Conservation (phyloP, 2,888 invertebrate genomes). For the Itoplectis maculator region DNA sequence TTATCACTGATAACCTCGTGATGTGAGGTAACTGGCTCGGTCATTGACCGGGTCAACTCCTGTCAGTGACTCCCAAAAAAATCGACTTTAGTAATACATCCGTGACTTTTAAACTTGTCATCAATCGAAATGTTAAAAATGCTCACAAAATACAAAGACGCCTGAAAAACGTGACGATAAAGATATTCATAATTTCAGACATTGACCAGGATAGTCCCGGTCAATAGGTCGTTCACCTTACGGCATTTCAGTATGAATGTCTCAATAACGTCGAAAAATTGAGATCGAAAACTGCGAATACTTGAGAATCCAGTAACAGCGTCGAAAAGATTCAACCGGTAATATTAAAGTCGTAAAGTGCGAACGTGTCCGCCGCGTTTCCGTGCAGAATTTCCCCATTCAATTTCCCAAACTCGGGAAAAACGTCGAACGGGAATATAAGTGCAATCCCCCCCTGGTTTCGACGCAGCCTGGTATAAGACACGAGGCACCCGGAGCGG, state of each 20-base stretch:
- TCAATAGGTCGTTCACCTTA: too few relatives aligned
- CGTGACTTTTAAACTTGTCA: too few relatives aligned
- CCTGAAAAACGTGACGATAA: too few relatives aligned
- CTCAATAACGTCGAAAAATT: not conserved
- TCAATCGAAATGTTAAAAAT: too few relatives aligned
- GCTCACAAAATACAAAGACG: too few relatives aligned
- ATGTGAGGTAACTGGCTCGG: too few relatives aligned
- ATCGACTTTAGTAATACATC: too few relatives aligned
- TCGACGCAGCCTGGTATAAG: constrained; percentile 31
- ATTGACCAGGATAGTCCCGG: too few relatives aligned
- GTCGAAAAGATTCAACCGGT: not conserved
- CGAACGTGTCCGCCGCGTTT: not conserved
- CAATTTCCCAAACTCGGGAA: not conserved
- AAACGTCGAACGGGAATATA: constrained; percentile 16
- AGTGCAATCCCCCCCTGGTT: not conserved
- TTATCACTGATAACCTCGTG: not conserved
- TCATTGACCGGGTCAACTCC: not conserved
- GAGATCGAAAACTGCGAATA: not conserved
- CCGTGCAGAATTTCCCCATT: constrained; percentile 25
- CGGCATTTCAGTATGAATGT: too few relatives aligned
- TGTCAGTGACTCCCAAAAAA: too few relatives aligned
- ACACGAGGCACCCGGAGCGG: constrained; percentile 41
- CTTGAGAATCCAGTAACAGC: not conserved
- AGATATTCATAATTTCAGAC: too few relatives aligned
- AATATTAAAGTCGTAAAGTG: constrained; percentile 17